phyloP scores from a whole-genome alignment of 2,888 invertebrate genomes.

The Biston betularia region DNA sequence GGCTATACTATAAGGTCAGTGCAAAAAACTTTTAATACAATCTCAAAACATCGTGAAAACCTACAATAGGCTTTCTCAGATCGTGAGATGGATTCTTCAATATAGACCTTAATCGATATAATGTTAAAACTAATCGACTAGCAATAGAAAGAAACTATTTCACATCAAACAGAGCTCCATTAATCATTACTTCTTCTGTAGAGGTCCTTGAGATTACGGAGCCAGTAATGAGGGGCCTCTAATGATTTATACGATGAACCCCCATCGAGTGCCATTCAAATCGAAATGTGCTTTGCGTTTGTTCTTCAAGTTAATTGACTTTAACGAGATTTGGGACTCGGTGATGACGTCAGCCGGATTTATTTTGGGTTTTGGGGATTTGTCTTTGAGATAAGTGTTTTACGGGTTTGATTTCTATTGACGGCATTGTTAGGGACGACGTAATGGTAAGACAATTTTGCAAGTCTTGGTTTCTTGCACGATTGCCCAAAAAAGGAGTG shows the following conservation, averaged over 20 bases:
- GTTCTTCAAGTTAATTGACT: conserved; percentile 56
- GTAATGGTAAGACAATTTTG: conserved; percentile 6
- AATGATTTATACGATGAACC: conserved; percentile 47
- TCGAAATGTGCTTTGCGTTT: conserved; percentile 55
- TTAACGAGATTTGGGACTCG: conserved; percentile 45
- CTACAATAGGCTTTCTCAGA: no score
- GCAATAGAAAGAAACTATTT: background rate
- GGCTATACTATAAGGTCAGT: no score
- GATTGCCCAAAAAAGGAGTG: no score
- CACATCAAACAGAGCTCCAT: background rate
- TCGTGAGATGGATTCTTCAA: no score
- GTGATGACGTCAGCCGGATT: conserved; percentile 40
- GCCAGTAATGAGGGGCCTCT: conserved; percentile 41
- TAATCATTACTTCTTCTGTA: conserved; percentile 25
- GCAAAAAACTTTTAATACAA: no score
- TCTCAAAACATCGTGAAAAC: no score
- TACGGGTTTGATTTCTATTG: conserved; percentile 26
- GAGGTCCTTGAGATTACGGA: conserved; percentile 36
- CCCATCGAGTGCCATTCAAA: conserved; percentile 52
- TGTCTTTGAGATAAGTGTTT: conserved; percentile 13
- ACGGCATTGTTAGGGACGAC: background rate
- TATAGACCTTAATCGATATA: no score
- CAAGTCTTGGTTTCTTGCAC: background rate
- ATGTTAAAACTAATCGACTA: no score
- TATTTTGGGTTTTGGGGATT: conserved; percentile 30